Evolutionary conservation across 2,888 invertebrate genomes (phyloP).

Genomic region (Mycogona germanica): DNA sequence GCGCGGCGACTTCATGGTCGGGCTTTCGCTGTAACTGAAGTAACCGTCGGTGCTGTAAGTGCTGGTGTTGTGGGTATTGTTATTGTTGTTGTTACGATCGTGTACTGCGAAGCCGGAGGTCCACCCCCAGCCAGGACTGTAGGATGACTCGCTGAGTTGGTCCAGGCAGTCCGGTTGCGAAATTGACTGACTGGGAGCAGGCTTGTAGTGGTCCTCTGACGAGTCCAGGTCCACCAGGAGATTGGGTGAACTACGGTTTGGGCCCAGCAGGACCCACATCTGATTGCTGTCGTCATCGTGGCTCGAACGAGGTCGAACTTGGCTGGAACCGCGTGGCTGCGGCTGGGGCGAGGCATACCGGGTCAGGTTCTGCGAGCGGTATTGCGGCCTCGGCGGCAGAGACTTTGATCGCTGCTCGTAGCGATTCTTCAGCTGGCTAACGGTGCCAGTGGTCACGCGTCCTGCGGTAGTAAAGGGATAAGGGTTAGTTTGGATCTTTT

Average conservation of each 20-base stretch:
- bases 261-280: conserved; percentile 13
- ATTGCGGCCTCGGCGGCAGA: too few species aligned
- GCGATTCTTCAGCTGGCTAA: conserved; percentile 1
- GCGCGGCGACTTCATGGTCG: background rate
- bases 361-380: background rate
- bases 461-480: conserved; percentile 11
- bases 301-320: too few species aligned
- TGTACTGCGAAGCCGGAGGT: conserved; percentile 8
- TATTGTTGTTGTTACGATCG: background rate
- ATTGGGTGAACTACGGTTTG: conserved; percentile 13
- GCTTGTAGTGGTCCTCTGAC: background rate
- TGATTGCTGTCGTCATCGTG: conserved; percentile 4
- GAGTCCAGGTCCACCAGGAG: conserved; percentile 12
- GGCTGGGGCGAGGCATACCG: conserved; percentile 8
- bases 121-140: conserved; percentile 10
- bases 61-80: too few species aligned
- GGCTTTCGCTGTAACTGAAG: background rate
- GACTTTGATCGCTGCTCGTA: too few species aligned
- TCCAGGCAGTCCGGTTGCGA: conserved; percentile 10
- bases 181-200: background rate
- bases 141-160: conserved; percentile 8
- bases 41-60: background rate
- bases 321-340: background rate
- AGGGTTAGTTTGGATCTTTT: conserved; percentile 10
- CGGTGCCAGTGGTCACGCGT: background rate